Conservation (phyloP, 2,113 vertebrate genomes). For the Cygnus atratus region DNA sequence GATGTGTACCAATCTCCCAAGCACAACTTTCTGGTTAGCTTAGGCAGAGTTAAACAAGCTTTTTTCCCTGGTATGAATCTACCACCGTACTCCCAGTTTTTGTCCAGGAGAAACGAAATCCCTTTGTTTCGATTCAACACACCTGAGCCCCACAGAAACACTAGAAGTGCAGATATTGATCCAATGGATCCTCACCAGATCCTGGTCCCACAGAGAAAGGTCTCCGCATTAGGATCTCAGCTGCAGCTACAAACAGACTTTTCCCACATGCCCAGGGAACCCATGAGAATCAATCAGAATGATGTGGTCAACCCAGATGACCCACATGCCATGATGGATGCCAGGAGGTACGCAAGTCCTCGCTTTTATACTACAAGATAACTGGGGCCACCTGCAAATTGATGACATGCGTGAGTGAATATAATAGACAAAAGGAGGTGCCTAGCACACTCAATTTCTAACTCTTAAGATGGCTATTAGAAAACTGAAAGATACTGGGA, state of each 20-base stretch:
- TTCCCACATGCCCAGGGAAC: conserved; percentile 70
- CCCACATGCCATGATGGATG: conserved; percentile 76
- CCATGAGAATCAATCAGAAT: conserved; percentile 73
- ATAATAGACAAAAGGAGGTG: not conserved
- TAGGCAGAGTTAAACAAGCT: conserved; percentile 84
- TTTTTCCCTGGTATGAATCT: conserved; percentile 81
- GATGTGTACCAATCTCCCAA: conserved; percentile 79
- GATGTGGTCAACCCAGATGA: conserved; percentile 76
- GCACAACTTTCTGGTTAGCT: conserved; percentile 80
- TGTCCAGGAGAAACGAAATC: conserved; percentile 85
- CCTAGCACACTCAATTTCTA: not conserved
- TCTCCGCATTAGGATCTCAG: rapidly evolving
- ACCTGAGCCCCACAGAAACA: conserved; percentile 72
- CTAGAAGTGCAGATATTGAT: conserved; percentile 78
- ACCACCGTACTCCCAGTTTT: conserved; percentile 87
- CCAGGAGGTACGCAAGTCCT: conserved; percentile 61
- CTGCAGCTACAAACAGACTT: conserved; percentile 25
- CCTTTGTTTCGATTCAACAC: conserved; percentile 85
- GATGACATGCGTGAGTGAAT: not conserved
- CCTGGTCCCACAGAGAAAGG: conserved; percentile 15
- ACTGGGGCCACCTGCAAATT: rapidly evolving
- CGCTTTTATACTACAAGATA: conserved; percentile 54
- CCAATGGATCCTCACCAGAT: conserved; percentile 79
- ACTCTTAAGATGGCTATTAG: not conserved
- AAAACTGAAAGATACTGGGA: not conserved